These are phyloP conservation scores for Callaeas wilsoni DNA, from an alignment of 2,113 vertebrate genomes.

Conservation along the genomic window DNA sequence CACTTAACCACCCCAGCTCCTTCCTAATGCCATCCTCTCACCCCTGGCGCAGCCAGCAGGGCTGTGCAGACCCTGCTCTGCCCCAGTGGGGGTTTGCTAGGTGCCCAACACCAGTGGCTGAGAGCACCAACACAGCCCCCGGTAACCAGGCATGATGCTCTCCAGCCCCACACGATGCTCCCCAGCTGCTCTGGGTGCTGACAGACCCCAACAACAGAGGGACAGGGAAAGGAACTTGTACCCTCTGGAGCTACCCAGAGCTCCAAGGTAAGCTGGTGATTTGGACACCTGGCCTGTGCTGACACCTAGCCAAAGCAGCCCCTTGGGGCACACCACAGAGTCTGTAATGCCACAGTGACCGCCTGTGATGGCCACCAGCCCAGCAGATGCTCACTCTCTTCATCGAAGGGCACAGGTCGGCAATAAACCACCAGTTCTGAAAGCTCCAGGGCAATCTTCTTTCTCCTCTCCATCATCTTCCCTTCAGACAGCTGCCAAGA, in stretches of 20 bases:
- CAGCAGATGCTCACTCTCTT: slow-evolving; percentile 87
- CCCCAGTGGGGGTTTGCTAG: fast-evolving
- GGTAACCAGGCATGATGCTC: fast-evolving
- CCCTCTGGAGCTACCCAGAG: background rate
- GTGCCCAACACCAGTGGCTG: background rate
- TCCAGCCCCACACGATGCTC: background rate
- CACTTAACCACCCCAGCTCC: background rate
- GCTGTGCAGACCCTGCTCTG: background rate
- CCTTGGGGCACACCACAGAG: background rate
- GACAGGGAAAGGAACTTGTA: background rate
- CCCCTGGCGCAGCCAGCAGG: background rate
- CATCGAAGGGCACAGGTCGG: slow-evolving; percentile 95
- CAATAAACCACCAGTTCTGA: slow-evolving; percentile 97
- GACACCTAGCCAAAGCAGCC: background rate
- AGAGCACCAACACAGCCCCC: background rate
- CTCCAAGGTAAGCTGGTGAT: background rate
- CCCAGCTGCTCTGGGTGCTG: background rate
- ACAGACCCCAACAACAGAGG: background rate
- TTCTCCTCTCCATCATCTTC: slow-evolving; percentile 98
- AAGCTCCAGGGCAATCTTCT: slow-evolving; percentile 96
- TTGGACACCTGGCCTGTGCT: background rate
- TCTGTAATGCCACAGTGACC: background rate
- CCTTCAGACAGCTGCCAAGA: slow-evolving; percentile 89
- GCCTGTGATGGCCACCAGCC: background rate
- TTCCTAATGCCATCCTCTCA: background rate